Percentiles rank a stretch among this genome's conserved stretches.
These are phyloP conservation scores for Sapayoa aenigma DNA, from an alignment of 2,113 vertebrate genomes.

Conservation along the genomic window DNA sequence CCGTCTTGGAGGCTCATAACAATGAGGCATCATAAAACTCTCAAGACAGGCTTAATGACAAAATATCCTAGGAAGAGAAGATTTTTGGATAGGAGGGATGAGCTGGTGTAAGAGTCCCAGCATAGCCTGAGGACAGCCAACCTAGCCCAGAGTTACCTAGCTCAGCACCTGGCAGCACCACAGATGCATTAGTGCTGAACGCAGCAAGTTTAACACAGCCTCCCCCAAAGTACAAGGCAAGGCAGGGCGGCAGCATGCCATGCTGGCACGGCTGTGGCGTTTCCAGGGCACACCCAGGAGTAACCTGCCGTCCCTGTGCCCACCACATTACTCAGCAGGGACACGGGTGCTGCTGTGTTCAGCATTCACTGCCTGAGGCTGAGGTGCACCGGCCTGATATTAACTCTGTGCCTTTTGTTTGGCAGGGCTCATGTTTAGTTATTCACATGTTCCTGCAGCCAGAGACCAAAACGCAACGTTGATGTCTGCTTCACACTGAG, in stretches of 20 bases:
- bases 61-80: neutral
- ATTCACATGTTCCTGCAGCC: neutral
- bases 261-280: fast-evolving
- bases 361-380: neutral
- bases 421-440: neutral
- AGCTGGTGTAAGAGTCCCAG: neutral
- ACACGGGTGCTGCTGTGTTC: fast-evolving
- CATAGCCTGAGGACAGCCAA: neutral
- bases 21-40: neutral
- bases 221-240: neutral
- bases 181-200: neutral
- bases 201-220: neutral
- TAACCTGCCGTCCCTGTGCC: neutral
- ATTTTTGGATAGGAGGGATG: neutral
- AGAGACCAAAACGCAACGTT: neutral
- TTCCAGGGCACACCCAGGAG: neutral
- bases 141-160: neutral
- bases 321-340: neutral
- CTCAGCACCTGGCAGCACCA: slow-evolving; percentile 24
- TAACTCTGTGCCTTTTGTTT: neutral
- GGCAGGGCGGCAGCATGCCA: neutral
- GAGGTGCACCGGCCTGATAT: neutral
- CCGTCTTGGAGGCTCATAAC: neutral
- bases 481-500: neutral
- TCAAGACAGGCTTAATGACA: neutral